phyloP scores from a whole-genome alignment of 2,888 invertebrate genomes.

The Dryobotodes eremita region DNA sequence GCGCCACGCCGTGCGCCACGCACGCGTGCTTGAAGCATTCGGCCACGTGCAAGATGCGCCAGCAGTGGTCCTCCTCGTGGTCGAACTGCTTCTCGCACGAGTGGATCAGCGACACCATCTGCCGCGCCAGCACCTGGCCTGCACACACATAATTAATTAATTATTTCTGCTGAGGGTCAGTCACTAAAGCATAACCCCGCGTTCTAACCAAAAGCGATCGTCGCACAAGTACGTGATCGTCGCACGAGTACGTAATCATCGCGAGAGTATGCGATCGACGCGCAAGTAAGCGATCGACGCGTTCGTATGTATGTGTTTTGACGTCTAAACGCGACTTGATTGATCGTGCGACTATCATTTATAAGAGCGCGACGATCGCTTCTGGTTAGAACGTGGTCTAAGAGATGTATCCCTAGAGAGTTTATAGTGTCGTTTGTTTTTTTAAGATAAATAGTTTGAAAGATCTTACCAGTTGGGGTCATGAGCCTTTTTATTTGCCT shows the following conservation, averaged over 20 bases:
- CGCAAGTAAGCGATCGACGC: neutral
- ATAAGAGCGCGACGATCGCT: neutral
- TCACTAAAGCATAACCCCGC: neutral
- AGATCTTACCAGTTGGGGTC: no score
- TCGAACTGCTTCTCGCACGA: constrained; percentile 79
- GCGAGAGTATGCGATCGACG: neutral
- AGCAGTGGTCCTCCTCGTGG: constrained; percentile 80
- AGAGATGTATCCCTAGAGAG: neutral
- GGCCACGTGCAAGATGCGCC: constrained; percentile 83
- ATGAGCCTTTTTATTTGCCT: neutral
- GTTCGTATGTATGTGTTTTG: no score
- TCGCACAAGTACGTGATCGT: no score
- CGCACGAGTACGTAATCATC: no score
- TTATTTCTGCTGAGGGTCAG: no score
- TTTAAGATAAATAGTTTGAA: neutral
- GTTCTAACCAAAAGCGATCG: neutral
- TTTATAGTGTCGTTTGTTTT: neutral
- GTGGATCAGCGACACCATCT: constrained; percentile 82
- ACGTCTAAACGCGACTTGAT: no score
- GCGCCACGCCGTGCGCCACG: constrained; percentile 77
- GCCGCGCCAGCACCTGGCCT: constrained; percentile 79
- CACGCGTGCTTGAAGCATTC: constrained; percentile 83
- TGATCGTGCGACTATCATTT: neutral
- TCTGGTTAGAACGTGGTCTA: neutral
- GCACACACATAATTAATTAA: constrained; percentile 18